A percentile compares a stretch with the other conserved stretches of the same genome.
These are phyloP conservation scores for Punctoribates punctum DNA, from an alignment of 2,888 invertebrate genomes.

Conservation along the genomic window DNA sequence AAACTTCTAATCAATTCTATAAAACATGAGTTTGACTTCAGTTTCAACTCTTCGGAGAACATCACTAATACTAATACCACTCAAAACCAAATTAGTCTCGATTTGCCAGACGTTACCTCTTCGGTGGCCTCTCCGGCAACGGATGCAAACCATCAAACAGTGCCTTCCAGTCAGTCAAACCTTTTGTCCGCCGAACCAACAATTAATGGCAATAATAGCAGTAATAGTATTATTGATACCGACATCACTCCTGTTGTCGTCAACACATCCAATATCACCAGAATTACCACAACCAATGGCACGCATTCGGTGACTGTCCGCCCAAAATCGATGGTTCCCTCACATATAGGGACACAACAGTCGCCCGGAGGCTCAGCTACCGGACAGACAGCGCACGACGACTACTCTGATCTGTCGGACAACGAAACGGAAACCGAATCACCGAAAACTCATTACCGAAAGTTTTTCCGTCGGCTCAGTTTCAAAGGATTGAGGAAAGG, in stretches of 20 bases:
- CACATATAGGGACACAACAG: neutral
- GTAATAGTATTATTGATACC: conserved; percentile 2
- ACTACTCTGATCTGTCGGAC: conserved; percentile 66
- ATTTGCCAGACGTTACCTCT: neutral
- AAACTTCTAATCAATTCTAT: neutral
- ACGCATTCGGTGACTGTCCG: neutral
- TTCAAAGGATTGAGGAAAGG: conserved; percentile 80
- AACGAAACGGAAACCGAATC: conserved; percentile 61
- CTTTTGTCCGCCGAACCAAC: neutral
- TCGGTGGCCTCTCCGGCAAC: neutral
- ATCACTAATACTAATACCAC: neutral
- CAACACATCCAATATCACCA: neutral
- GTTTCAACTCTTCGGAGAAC: neutral
- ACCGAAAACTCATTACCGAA: conserved; percentile 74
- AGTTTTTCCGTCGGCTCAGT: conserved; percentile 69
- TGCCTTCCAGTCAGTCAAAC: neutral
- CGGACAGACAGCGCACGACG: conserved; percentile 43
- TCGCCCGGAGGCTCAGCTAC: neutral
- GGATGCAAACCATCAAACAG: conserved; percentile 18
- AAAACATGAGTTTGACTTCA: neutral
- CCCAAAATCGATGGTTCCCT: neutral
- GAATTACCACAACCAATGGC: conserved; percentile 19
- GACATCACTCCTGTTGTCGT: neutral
- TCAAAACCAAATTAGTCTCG: neutral
- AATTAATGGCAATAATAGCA: conserved; percentile 13